phyloP scores from a whole-genome alignment of 2,113 vertebrate species.

The Bungarus multicinctus region DNA sequence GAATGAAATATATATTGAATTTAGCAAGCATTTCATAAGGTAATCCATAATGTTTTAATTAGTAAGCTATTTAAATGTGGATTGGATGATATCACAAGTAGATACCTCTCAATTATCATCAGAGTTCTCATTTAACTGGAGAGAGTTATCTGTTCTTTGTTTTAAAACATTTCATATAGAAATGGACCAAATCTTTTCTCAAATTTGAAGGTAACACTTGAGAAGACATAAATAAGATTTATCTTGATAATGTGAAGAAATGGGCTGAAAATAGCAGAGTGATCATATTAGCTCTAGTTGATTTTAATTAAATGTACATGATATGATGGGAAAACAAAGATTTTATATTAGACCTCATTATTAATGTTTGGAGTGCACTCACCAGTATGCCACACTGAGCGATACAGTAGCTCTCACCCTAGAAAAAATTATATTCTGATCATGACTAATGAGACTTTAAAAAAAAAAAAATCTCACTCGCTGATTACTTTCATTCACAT shows the following conservation, averaged over 20 bases:
- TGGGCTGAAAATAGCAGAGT: not conserved
- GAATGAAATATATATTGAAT: not conserved
- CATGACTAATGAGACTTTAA: not conserved
- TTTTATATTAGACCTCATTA: not conserved
- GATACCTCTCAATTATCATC: not conserved
- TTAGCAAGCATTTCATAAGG: not conserved
- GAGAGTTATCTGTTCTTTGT: not conserved
- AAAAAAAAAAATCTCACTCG: not conserved
- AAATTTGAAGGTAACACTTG: not conserved
- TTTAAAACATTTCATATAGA: not conserved
- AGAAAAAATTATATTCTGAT: not conserved
- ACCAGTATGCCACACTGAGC: not conserved
- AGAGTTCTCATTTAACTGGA: not conserved
- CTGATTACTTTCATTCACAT: not conserved
- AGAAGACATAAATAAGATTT: not conserved
- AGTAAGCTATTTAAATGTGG: not conserved
- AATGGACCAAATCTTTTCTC: not conserved
- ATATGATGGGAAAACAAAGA: not conserved
- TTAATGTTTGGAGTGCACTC: not conserved
- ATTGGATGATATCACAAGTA: not conserved
- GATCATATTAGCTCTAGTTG: not conserved
- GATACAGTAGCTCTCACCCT: not conserved
- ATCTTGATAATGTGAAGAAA: not conserved
- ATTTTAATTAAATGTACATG: not conserved
- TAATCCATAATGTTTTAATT: not conserved